A percentile compares a stretch with the other conserved stretches of the same genome.
These are phyloP conservation scores for Antechinus stuartii DNA, from an alignment of 2,113 vertebrate species.

Conservation along the genomic window DNA sequence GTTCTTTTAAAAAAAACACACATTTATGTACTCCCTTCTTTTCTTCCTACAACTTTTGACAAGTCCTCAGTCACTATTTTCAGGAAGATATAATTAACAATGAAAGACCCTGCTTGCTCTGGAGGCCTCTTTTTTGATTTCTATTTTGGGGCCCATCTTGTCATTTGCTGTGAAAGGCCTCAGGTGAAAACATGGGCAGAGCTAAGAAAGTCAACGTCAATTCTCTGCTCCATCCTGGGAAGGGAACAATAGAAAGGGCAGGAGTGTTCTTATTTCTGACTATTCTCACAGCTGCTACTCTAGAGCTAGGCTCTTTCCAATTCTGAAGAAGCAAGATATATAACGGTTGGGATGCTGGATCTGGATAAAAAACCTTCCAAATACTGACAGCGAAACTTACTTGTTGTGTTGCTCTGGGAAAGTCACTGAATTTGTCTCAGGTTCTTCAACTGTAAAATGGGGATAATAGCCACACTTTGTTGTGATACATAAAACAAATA, in stretches of 20 bases:
- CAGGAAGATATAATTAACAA: not conserved
- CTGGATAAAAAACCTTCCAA: not conserved
- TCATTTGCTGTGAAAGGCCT: not conserved
- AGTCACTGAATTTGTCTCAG: not conserved
- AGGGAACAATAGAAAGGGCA: not conserved
- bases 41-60: not conserved
- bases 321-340: not conserved
- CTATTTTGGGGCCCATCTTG: not conserved
- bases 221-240: not conserved
- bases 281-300: not conserved
- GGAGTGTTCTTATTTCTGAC: not conserved
- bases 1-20: not conserved
- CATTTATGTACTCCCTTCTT: not conserved
- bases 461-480: not conserved
- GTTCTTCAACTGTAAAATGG: not conserved
- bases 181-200: not conserved
- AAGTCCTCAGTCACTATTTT: not conserved
- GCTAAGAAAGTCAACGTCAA: not conserved
- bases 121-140: not conserved
- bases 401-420: not conserved
- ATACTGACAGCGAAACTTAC: not conserved
- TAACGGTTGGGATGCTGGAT: not conserved
- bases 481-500: not conserved
- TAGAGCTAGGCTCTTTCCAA: not conserved
- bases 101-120: not conserved